Evolutionary conservation across 2,113 vertebrate species (phyloP).

Genomic region (Perca fluviatilis): DNA sequence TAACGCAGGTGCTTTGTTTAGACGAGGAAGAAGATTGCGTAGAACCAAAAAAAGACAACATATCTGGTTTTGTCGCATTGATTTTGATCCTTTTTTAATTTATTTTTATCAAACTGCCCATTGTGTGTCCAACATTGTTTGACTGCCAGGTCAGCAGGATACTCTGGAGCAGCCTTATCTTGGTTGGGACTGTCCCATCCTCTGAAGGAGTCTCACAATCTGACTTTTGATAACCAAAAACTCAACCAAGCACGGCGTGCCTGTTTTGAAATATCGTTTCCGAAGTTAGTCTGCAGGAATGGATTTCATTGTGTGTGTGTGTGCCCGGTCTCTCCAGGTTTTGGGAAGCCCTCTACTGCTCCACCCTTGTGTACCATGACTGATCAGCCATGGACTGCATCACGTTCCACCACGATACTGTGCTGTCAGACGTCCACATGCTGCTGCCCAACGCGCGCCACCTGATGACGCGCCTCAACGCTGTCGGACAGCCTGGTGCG

Average conservation of each 20-base stretch:
- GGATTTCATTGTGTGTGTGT: neutral
- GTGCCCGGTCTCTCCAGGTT: neutral
- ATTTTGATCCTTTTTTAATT: too few relatives aligned
- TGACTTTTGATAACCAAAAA: neutral
- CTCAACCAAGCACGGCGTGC: neutral
- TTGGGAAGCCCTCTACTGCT: neutral
- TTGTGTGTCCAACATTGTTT: too few relatives aligned
- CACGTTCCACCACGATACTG: constrained; percentile 61
- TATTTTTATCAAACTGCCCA: too few relatives aligned
- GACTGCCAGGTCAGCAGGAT: neutral
- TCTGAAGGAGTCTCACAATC: neutral
- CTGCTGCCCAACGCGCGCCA: constrained; percentile 24
- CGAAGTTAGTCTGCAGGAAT: neutral
- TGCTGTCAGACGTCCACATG: constrained; percentile 77
- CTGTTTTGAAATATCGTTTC: neutral
- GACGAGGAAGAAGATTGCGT: too few relatives aligned
- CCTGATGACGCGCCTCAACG: constrained; percentile 66
- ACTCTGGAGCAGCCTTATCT: too few relatives aligned
- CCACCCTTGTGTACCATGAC: neutral
- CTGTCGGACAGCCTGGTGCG: constrained; percentile 69
- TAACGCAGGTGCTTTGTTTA: too few relatives aligned
- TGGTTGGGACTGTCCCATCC: too few relatives aligned
- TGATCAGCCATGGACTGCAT: constrained; percentile 64
- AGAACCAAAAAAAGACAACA: too few relatives aligned
- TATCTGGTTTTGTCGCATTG: too few relatives aligned